A percentile compares a stretch with the other conserved stretches of the same genome.
phyloP scores from a whole-genome alignment of 2,888 invertebrate genomes.

The Creontiades dilutus region DNA sequence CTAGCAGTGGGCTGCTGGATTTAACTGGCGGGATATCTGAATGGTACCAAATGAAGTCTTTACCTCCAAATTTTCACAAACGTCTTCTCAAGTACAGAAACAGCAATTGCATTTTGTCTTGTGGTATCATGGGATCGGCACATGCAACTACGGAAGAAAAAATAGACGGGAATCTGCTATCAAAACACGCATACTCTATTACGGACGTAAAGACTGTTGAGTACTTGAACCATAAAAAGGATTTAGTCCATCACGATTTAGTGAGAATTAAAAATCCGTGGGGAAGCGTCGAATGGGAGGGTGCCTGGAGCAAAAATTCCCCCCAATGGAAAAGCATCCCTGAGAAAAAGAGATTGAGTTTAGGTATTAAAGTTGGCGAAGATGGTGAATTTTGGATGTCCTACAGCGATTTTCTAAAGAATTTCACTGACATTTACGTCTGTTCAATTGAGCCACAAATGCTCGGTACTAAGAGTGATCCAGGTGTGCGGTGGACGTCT shows the following conservation, averaged over 20 bases:
- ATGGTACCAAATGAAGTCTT: conserved; percentile 10
- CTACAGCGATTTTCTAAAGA: conserved; percentile 34
- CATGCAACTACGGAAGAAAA: background rate
- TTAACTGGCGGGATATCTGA: conserved; percentile 54
- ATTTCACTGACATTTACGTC: conserved; percentile 46
- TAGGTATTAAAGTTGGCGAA: conserved; percentile 36
- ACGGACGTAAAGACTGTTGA: conserved; percentile 45
- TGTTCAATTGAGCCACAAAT: conserved; percentile 52
- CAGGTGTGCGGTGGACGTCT: conserved; percentile 26
- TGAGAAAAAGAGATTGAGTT: conserved; percentile 37
- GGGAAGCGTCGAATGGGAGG: conserved; percentile 51
- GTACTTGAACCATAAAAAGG: conserved; percentile 1
- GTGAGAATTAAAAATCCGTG: conserved; percentile 52
- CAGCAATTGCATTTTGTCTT: conserved; percentile 56
- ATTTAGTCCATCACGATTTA: conserved; percentile 19
- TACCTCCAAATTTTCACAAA: conserved; percentile 3
- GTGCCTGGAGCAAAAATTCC: conserved; percentile 54
- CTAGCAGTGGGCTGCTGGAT: conserved; percentile 52
- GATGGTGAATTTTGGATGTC: conserved; percentile 61
- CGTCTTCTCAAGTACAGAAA: conserved; percentile 33
- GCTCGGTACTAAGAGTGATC: conserved; percentile 37
- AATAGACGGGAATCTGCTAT: conserved; percentile 45
- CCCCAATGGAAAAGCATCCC: conserved; percentile 55
- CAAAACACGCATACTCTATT: conserved; percentile 49
- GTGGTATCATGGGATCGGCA: conserved; percentile 46